Percentiles rank a stretch among this genome's conserved stretches.
Conservation (phyloP, 2,888 invertebrate genomes). For the Coremacera marginata region DNA sequence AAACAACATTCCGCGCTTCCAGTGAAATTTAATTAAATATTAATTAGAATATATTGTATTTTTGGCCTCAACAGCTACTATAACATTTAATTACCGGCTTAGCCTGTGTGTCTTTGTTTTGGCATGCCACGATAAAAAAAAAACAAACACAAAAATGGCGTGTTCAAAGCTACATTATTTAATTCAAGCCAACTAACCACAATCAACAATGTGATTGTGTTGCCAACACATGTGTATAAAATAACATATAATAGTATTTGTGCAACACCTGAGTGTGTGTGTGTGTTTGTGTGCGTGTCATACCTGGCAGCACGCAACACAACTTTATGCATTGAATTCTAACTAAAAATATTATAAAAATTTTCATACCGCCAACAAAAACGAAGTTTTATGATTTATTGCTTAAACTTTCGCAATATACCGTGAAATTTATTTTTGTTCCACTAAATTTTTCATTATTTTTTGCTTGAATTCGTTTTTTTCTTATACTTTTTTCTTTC, state of each 20-base stretch:
- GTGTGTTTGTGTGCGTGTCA: not conserved
- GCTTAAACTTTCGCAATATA: not conserved
- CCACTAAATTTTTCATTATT: not conserved
- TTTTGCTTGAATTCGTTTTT: not conserved
- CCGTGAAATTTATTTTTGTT: conserved; percentile 6
- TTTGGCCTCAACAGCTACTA: not conserved
- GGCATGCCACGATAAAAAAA: not conserved
- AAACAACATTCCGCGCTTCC: no score
- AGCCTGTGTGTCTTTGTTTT: not conserved
- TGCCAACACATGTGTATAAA: not conserved
- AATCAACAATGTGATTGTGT: not conserved
- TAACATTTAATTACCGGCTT: not conserved
- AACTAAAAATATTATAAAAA: not conserved
- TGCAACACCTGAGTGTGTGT: not conserved
- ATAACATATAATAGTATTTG: no score
- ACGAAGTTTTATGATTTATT: not conserved
- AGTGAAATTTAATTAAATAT: no score
- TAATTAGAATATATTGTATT: not conserved
- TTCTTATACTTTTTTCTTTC: not conserved
- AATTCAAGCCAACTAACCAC: not conserved
- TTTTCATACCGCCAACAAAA: not conserved
- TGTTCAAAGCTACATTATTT: not conserved
- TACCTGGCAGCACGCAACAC: not conserved
- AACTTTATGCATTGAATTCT: not conserved
- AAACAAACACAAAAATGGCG: not conserved